Evolutionary conservation across 1,140 invertebrate genomes (phyloP).

Genomic region (Probaryconus sp.): DNA sequence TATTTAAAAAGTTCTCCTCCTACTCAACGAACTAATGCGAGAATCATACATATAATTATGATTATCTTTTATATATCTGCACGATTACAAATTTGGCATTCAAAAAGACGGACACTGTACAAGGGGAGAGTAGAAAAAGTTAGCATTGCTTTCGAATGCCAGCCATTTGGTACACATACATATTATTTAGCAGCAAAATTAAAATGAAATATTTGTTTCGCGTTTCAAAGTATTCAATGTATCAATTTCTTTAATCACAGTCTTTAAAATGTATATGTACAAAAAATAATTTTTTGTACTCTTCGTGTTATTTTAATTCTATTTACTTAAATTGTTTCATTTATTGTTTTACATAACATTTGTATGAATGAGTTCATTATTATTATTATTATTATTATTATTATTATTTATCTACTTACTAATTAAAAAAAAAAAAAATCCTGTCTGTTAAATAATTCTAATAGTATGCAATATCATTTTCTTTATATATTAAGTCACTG

Average conservation of each 20-base stretch:
- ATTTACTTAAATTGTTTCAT: no score
- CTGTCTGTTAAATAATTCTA: no score
- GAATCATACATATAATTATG: slow-evolving; percentile 60
- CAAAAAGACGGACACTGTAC: slow-evolving; percentile 66
- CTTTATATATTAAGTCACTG: no score
- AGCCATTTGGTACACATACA: slow-evolving; percentile 1
- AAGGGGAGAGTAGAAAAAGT: slow-evolving; percentile 57
- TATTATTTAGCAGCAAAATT: neutral
- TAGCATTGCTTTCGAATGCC: slow-evolving; percentile 22
- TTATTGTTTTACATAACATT: no score
- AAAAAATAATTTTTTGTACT: neutral
- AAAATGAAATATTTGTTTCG: neutral
- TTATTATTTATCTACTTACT: no score
- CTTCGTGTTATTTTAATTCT: neutral
- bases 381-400: no score
- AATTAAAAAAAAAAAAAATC: no score
- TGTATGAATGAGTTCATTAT: no score
- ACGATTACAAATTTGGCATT: slow-evolving; percentile 68
- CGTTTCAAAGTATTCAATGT: slow-evolving; percentile 14
- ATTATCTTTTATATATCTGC: slow-evolving; percentile 58
- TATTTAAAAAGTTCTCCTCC: slow-evolving; percentile 71
- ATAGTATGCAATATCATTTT: no score
- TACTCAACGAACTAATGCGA: slow-evolving; percentile 71
- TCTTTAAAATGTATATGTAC: slow-evolving; percentile 4
- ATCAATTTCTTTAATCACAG: slow-evolving; percentile 13